Evolutionary conservation across 2,888 invertebrate species (phyloP).

Genomic region (Lasioglossum calceatum): DNA sequence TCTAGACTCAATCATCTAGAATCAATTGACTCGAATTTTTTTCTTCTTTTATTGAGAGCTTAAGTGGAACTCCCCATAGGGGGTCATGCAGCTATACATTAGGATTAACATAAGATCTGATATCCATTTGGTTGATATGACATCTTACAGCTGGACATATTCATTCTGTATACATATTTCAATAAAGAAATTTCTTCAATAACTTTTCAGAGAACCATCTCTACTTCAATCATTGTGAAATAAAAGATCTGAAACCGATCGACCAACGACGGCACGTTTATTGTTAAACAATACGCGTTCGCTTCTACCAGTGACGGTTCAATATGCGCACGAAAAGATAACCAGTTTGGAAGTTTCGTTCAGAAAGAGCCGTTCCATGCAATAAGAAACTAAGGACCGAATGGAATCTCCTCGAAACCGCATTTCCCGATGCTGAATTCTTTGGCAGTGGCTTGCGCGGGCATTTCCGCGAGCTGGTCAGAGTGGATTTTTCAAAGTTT

Average conservation of each 20-base stretch:
- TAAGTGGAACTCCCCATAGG: too few relatives aligned
- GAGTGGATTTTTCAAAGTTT: background rate
- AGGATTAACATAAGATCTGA: too few relatives aligned
- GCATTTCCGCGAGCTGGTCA: background rate
- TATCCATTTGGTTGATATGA: too few relatives aligned
- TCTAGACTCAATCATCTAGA: too few relatives aligned
- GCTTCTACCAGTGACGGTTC: background rate
- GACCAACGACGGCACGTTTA: background rate
- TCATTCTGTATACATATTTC: too few relatives aligned
- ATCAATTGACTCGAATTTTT: too few relatives aligned
- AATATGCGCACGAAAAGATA: background rate
- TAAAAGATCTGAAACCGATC: background rate
- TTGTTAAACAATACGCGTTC: background rate
- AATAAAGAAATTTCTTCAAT: too few relatives aligned
- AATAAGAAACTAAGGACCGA: background rate
- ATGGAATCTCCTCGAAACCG: background rate
- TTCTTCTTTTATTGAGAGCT: too few relatives aligned
- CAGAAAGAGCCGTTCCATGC: background rate
- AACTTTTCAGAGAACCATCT: background rate
- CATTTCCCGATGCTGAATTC: background rate
- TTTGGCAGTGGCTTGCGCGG: background rate
- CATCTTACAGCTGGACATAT: too few relatives aligned
- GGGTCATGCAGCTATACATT: too few relatives aligned
- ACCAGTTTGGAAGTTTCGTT: background rate
- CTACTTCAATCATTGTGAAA: background rate